phyloP scores from a whole-genome alignment of 2,888 invertebrate species.

The Athrips mouffetella region DNA sequence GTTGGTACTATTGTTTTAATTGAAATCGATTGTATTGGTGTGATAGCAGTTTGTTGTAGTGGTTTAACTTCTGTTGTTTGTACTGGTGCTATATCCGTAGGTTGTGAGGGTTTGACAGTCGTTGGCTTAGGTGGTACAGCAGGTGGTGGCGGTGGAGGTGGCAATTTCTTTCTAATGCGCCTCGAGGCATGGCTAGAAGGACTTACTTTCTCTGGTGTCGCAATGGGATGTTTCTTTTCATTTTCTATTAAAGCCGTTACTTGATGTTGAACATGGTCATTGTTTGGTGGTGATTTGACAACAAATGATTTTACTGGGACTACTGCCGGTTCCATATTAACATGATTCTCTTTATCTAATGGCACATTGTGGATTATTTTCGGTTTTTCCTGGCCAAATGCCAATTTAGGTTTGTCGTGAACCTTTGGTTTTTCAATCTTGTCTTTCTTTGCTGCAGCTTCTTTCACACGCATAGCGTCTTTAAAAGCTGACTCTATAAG shows the following conservation, averaged over 20 bases:
- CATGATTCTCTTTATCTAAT: constrained; percentile 22
- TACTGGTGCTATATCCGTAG: constrained; percentile 45
- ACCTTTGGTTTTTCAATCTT: constrained; percentile 16
- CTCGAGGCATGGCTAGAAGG: constrained; percentile 54
- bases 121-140: constrained; percentile 29
- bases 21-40: background rate
- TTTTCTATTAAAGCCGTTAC: background rate
- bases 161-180: constrained; percentile 60
- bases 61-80: constrained; percentile 21
- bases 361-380: constrained; percentile 20
- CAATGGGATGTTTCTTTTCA: background rate
- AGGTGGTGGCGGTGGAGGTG: constrained; percentile 68
- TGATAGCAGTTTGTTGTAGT: background rate
- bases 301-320: constrained; percentile 19
- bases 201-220: constrained; percentile 36
- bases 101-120: constrained; percentile 56
- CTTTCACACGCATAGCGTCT: constrained; percentile 11
- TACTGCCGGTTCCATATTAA: constrained; percentile 16
- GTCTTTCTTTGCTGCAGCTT: constrained; percentile 23
- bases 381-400: constrained; percentile 15
- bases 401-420: constrained; percentile 13
- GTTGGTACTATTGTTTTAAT: background rate
- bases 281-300: constrained; percentile 35
- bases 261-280: background rate
- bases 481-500: constrained; percentile 24